Evolutionary conservation across 2,888 invertebrate species (phyloP).

Genomic region (Syritta pipiens): DNA sequence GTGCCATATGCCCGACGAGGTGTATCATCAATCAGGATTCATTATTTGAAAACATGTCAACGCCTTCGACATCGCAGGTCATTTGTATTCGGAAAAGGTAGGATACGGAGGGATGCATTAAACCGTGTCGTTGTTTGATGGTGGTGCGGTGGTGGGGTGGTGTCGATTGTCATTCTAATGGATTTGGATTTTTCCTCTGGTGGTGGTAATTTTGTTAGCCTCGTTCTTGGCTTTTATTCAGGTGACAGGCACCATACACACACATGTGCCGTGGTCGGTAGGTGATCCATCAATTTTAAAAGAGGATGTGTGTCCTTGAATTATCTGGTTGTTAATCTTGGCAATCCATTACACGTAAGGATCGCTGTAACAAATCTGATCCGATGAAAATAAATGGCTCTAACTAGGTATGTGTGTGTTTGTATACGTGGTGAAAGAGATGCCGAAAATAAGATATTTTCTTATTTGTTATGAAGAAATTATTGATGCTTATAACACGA

Average conservation of each 20-base stretch:
- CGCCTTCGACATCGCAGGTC: slow-evolving; percentile 48
- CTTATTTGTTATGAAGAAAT: no score
- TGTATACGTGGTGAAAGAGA: no score
- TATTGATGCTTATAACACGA: no score
- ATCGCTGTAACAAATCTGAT: neutral
- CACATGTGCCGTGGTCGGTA: neutral
- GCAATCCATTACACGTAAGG: slow-evolving; percentile 3
- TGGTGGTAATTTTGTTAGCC: slow-evolving; percentile 5
- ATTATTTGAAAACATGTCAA: slow-evolving; percentile 58
- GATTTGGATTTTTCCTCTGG: slow-evolving; percentile 1
- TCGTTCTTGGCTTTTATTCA: slow-evolving; percentile 2
- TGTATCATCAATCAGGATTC: slow-evolving; percentile 59
- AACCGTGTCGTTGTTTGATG: neutral
- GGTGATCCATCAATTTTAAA: slow-evolving; percentile 15
- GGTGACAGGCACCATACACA: neutral
- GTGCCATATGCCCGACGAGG: neutral
- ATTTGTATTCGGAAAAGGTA: slow-evolving; percentile 48
- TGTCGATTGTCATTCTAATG: slow-evolving; percentile 9
- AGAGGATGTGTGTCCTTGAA: slow-evolving; percentile 12
- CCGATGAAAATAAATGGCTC: neutral
- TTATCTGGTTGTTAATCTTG: slow-evolving; percentile 13
- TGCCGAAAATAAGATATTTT: no score
- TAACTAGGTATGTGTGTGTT: slow-evolving; percentile 1
- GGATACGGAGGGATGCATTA: neutral
- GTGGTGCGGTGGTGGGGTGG: neutral